Base-by-base conservation (phyloP, 2,113 vertebrate species). In the Gila orcuttii region DNA sequence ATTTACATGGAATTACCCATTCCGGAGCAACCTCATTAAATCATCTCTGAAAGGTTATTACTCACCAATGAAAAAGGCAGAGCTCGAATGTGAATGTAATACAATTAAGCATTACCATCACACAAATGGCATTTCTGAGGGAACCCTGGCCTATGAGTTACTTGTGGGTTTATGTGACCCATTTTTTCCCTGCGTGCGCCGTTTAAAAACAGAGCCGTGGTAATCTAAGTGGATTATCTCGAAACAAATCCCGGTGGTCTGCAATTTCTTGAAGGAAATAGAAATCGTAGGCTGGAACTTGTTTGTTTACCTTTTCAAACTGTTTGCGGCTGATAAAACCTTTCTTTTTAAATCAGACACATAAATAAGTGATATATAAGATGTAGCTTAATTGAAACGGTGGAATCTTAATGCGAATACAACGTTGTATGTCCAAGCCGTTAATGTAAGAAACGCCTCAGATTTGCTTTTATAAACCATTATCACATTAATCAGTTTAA, bases 211-310 rank as follows among this genome's bases (percentile, higher is more conserved):
- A 90, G 21, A 94, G 91, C 91, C 91, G 39, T 91, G 90, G 89
- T 94, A 94, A 95, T 94, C 91, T 95, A 95, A 95, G 89, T 95
- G 93, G 94, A 94, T 96, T 95, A 95, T 87, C 84, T 94, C 92
- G 94, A 95, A 94, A 93, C 93, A 93, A 95, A 94, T 95, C 93
- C 93, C 85, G 88, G 91, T 93, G 90, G 92, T 94, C 91, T 93
- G 88, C 88, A 94, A 83, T 94, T 95, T 94, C 90, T 94, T 95
- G 91, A 81, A 87, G 90, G 88, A 92, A 92, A 91, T 93, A 92
- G 45, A 55, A 31, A 83, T 91, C 89, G 91, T 88, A 90, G 87
- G 91, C 87, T 84, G 91, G 88, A 13, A 17, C 55, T 92, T 57
- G 90, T 92, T 93, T 94, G 86, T 94, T 92, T 94, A 31, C 88